Evolutionary conservation across 1,140 invertebrate genomes (phyloP).

Genomic region (Brachionus manjavacas): DNA sequence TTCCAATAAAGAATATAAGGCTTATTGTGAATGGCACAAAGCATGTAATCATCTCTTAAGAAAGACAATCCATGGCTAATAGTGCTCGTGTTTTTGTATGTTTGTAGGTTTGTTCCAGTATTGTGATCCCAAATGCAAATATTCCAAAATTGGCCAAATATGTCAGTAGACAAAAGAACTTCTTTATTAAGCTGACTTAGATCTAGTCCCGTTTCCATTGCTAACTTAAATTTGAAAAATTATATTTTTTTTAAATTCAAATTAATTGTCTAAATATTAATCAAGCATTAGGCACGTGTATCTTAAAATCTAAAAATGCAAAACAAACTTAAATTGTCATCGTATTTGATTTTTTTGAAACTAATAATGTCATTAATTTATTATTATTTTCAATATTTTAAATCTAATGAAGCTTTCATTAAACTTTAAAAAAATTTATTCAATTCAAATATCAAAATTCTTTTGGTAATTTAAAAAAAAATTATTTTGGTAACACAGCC

Average conservation of each 20-base stretch:
- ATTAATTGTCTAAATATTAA: background rate
- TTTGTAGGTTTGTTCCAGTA: constrained; percentile 23
- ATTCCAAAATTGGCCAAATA: constrained; percentile 42
- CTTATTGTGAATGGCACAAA: constrained; percentile 39
- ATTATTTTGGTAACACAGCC: too few relatives aligned
- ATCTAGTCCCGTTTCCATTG: constrained; percentile 36
- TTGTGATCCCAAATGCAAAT: constrained; percentile 39
- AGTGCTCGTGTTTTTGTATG: constrained; percentile 1
- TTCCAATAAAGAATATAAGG: constrained; percentile 35
- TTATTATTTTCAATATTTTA: too few relatives aligned
- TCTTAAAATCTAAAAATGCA: background rate
- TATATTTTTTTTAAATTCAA: background rate
- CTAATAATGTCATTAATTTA: background rate
- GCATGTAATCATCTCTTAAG: constrained; percentile 24
- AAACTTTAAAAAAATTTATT: too few relatives aligned
- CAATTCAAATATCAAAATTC: too few relatives aligned
- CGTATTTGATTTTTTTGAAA: background rate
- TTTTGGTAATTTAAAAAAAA: too few relatives aligned
- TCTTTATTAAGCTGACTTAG: constrained; percentile 25
- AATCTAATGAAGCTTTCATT: too few relatives aligned
- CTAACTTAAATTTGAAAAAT: background rate
- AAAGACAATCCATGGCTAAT: constrained; percentile 23
- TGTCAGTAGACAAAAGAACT: constrained; percentile 21
- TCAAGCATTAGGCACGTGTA: background rate
- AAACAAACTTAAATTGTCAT: background rate